A percentile compares a stretch with the other conserved stretches of the same genome.
Conservation (phyloP, 1,140 invertebrate genomes). For the Megalopta genalis region DNA sequence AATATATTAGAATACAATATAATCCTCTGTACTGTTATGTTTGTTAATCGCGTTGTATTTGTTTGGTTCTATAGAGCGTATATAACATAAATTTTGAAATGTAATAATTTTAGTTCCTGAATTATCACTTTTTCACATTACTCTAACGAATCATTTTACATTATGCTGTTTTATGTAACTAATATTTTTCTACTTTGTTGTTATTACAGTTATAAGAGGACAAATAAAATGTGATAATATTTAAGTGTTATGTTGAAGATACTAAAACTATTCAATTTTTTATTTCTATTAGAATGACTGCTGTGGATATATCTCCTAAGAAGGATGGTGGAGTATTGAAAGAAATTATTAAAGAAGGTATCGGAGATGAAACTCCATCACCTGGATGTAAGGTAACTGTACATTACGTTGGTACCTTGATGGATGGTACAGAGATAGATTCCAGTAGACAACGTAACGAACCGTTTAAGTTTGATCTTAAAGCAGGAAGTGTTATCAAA, state of each 20-base stretch:
- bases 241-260: background rate
- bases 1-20: too few species aligned
- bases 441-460: conserved; percentile 90
- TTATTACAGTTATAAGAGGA: background rate
- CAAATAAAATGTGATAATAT: background rate
- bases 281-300: conserved; percentile 64
- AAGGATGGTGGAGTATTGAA: conserved; percentile 93
- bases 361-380: conserved; percentile 83
- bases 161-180: too few species aligned
- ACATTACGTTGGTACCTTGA: conserved; percentile 95
- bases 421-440: conserved; percentile 96
- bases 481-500: conserved; percentile 92
- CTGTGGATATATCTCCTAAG: conserved; percentile 84
- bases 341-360: conserved; percentile 89
- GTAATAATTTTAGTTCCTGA: background rate
- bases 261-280: background rate
- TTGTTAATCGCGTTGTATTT: background rate
- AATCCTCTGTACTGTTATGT: background rate
- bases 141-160: background rate
- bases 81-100: background rate
- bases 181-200: too few species aligned
- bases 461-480: conserved; percentile 92
- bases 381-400: conserved; percentile 89
- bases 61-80: background rate
- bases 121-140: background rate